These are phyloP conservation scores for Tupiocoris notatus DNA, from an alignment of 2,888 invertebrate genomes.

Conservation along the genomic window DNA sequence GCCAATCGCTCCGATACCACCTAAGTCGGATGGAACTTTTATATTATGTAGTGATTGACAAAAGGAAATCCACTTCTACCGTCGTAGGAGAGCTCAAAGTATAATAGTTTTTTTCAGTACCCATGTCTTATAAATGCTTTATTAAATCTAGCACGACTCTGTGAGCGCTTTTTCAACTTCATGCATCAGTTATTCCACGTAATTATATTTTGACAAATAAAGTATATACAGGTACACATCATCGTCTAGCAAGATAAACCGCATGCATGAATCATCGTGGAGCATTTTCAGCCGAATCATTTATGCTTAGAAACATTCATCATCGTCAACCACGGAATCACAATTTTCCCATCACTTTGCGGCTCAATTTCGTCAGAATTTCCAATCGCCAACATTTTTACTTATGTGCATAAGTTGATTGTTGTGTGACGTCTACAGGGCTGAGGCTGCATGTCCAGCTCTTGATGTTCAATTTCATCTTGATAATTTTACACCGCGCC, in stretches of 20 bases:
- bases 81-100: too few relatives aligned
- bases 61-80: too few relatives aligned
- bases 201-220: too few relatives aligned
- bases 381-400: too few relatives aligned
- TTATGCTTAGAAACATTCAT: neutral
- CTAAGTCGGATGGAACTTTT: too few relatives aligned
- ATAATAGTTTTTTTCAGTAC: too few relatives aligned
- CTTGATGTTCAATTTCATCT: constrained; percentile 18
- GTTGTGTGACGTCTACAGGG: constrained; percentile 26
- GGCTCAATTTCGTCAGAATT: neutral
- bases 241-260: neutral
- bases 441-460: constrained; percentile 39
- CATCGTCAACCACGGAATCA: neutral
- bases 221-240: too few relatives aligned
- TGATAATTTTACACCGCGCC: too few relatives aligned
- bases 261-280: neutral
- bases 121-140: too few relatives aligned
- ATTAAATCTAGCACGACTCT: neutral
- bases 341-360: neutral
- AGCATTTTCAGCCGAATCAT: neutral
- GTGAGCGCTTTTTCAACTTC: neutral
- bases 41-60: too few relatives aligned
- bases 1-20: too few relatives aligned
- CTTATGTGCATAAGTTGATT: constrained; percentile 12
- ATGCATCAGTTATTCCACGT: neutral